Evolutionary conservation across 2,888 invertebrate species (phyloP), one percentile per base, ranked within the genome.

Genomic region (Euproctis similis): DNA sequence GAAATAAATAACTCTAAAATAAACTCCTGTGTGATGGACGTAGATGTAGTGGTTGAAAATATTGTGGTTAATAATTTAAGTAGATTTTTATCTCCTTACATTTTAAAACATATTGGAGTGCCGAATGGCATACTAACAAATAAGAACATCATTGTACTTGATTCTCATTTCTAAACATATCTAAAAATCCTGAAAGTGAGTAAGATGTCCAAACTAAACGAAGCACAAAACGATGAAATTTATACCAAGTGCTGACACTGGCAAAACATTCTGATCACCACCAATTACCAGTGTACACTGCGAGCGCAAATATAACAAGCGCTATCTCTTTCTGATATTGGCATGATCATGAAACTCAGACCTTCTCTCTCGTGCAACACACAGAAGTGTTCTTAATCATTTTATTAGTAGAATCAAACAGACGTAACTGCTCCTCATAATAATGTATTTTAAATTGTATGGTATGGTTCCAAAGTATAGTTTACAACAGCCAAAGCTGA

Each of bases 261-360:
- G 57, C 78, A 76, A 80, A 81, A 80, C 76, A 77, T 67, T 63
- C 53, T 74, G 77, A 81, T 80, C 78, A 76, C 72, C 76, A 72
- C 74, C 82, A 84, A 84, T 84, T 82, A 84, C 75, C 66, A 62
- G 57, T 62, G 70, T 70, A 72, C 63, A 60, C 61, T 62, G 56
- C 59, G 59, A 69, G 69, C 62, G 61, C 74, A 67, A 67, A 71
- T 65, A 72, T 58, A 49, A 32, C 30, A 44, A 49, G 14, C 42
- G 20, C 36, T 18, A 23, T 49, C 48, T 43, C 42, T 24, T 26
- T 61, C n/a, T n/a, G n/a, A n/a, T n/a, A n/a, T 42, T 34, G 19
- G 29, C 34, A 1, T 12, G 27, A 13, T 1, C 3, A 26, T 9
- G 8, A 7, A 2, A 12, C 16, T 24, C n/a, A 1, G n/a, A 12